Evolutionary conservation across 1,140 invertebrate species (phyloP), one percentile per base, ranked within the genome.

Genomic region (Drosophila pandora): DNA sequence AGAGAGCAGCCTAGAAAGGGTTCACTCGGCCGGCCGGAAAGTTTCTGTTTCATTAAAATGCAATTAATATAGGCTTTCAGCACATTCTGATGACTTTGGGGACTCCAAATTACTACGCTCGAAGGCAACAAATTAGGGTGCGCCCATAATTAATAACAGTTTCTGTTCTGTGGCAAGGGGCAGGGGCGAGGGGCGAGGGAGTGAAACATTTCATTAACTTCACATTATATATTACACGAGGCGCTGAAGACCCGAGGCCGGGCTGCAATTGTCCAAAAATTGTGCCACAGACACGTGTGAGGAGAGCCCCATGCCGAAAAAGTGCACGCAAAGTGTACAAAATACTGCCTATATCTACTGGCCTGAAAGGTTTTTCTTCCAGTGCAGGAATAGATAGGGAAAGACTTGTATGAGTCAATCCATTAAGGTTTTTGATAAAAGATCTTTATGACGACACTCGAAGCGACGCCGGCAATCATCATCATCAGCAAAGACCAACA

Each of bases 361-460:
- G 13, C 6, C 13, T 37, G 3, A n/a, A n/a, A 4, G 10, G 34
- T 67, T 63, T 60, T 22, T 53, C 3, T 1, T 54, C 5, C 41
- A 1, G 71, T 65, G 59, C 54, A 58, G 6, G 49, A 47, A 74
- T 30, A 32, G 30, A 41, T 50, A 52, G 58, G 43, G 34, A 55
- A 48, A 25, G 32, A 10, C 49, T 17, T 62, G 53, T 68, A 83
- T 74, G 85, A 88, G 88, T 81, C 88, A 88, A 90, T 88, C 88
- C 88, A 88, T 90, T 90, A 90, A 88, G 71, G 77, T 83, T 88
- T 84, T 84, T 90, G 88, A 90, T 90, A 90, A 90, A 90, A 90
- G 88, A 90, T 90, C 88, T 90, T 90, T 90, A 90, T 90, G 88
- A 90, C 88, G 88, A 90, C 88, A 90, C 83, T 87, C 82, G 63